phyloP scores from a whole-genome alignment of 1,140 invertebrate species.

The Lethocerus indicus region DNA sequence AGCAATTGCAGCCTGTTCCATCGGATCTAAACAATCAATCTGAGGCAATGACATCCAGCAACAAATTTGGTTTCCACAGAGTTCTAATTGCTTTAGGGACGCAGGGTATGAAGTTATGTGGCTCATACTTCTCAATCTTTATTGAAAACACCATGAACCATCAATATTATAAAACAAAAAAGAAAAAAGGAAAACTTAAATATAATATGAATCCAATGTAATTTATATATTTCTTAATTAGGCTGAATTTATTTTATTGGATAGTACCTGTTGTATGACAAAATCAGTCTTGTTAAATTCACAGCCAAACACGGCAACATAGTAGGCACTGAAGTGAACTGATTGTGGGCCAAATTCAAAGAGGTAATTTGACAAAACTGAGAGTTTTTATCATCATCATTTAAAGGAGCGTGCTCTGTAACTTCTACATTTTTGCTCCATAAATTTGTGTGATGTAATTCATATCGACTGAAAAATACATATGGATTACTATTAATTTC shows the following conservation, averaged over 20 bases:
- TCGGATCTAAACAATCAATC: conserved; percentile 36
- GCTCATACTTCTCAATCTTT: conserved; percentile 42
- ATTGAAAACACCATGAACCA: too few relatives aligned
- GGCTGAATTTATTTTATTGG: too few relatives aligned
- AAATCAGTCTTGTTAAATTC: conserved; percentile 67
- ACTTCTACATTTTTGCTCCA: conserved; percentile 53
- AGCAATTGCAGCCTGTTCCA: conserved; percentile 39
- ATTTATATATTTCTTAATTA: background rate
- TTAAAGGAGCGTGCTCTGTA: conserved; percentile 41
- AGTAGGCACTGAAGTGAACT: conserved; percentile 68
- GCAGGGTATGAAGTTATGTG: conserved; percentile 79
- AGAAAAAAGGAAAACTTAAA: too few relatives aligned
- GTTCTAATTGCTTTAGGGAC: conserved; percentile 74
- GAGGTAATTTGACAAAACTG: conserved; percentile 40
- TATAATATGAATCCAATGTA: background rate
- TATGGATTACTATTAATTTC: background rate
- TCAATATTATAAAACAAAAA: too few relatives aligned
- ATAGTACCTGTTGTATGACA: conserved; percentile 62
- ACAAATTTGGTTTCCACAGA: conserved; percentile 82
- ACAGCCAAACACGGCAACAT: conserved; percentile 80
- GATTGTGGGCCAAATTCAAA: conserved; percentile 81
- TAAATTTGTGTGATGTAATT: conserved; percentile 47
- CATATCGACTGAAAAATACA: conserved; percentile 20
- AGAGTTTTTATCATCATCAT: conserved; percentile 17
- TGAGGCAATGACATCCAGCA: conserved; percentile 72